Conservation (phyloP, 2,113 vertebrate species). For the Varanus komodoensis region DNA sequence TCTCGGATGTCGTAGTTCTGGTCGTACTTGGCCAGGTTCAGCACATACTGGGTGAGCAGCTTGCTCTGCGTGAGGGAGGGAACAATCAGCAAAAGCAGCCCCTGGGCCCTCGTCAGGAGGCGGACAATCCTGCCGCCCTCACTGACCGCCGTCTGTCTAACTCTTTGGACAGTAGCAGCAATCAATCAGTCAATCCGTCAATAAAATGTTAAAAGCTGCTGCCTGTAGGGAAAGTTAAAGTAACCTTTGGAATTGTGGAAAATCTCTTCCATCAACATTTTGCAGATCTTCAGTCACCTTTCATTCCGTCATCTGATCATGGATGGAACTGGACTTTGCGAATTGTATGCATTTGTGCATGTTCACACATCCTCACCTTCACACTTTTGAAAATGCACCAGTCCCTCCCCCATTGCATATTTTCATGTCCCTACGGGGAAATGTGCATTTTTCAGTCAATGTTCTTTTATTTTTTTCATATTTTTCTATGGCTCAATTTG, state of each 20-base stretch:
- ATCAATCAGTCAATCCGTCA: neutral
- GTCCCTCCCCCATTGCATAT: too few species aligned
- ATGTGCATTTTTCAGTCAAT: too few species aligned
- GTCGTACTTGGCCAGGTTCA: conserved; percentile 98
- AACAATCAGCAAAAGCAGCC: neutral
- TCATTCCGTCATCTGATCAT: neutral
- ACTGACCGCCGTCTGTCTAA: neutral
- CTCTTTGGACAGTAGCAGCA: neutral
- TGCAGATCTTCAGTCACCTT: too few species aligned
- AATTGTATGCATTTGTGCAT: too few species aligned
- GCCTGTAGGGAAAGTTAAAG: too few species aligned
- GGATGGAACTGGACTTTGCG: too few species aligned
- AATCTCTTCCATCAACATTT: neutral
- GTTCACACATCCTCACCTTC: too few species aligned
- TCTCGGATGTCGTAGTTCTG: conserved; percentile 99
- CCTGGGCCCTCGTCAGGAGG: neutral
- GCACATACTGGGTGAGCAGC: conserved; percentile 95
- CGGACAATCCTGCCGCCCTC: too few species aligned
- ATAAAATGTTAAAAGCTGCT: neutral
- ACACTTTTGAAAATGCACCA: too few species aligned
- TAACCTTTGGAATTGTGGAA: neutral
- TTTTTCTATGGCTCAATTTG: too few species aligned
- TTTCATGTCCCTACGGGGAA: too few species aligned
- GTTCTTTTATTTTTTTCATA: too few species aligned
- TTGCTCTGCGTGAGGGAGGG: conserved; percentile 74